Conservation (phyloP, 2,113 vertebrate species). For the Patagioenas fasciata region DNA sequence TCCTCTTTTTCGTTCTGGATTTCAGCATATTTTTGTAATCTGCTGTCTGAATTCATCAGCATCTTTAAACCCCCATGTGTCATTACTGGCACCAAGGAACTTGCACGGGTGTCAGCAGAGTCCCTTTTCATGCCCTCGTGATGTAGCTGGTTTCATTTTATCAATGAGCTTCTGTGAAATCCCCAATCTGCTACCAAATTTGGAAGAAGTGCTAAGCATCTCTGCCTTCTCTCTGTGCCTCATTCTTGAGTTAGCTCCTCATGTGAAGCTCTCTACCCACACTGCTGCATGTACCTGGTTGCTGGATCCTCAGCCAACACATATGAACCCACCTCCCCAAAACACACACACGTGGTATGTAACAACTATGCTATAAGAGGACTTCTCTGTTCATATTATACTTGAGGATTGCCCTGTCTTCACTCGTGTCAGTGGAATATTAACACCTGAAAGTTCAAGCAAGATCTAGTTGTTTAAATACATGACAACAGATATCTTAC, state of each 20-base stretch:
- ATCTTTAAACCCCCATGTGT: not conserved
- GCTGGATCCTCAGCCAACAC: not conserved
- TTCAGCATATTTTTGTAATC: not conserved
- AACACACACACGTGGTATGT: accelerated
- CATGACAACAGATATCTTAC: not conserved
- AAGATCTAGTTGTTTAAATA: not conserved
- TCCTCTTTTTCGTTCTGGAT: not conserved
- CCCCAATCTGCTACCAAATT: not conserved
- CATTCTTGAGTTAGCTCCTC: not conserved
- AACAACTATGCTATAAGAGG: not conserved
- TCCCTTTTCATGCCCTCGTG: not conserved
- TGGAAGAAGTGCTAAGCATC: not conserved
- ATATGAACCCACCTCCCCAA: not conserved
- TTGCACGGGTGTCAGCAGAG: not conserved
- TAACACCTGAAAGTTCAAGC: not conserved
- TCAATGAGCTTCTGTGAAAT: not conserved
- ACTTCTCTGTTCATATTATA: not conserved
- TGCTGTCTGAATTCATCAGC: not conserved
- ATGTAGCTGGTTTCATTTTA: not conserved
- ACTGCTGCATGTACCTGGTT: accelerated
- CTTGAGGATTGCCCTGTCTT: not conserved
- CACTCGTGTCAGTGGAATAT: not conserved
- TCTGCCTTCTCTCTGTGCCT: not conserved
- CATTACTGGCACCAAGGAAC: not conserved
- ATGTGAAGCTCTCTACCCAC: not conserved